phyloP scores from a whole-genome alignment of 2,888 invertebrate genomes.

The Chromoteleia sp. region DNA sequence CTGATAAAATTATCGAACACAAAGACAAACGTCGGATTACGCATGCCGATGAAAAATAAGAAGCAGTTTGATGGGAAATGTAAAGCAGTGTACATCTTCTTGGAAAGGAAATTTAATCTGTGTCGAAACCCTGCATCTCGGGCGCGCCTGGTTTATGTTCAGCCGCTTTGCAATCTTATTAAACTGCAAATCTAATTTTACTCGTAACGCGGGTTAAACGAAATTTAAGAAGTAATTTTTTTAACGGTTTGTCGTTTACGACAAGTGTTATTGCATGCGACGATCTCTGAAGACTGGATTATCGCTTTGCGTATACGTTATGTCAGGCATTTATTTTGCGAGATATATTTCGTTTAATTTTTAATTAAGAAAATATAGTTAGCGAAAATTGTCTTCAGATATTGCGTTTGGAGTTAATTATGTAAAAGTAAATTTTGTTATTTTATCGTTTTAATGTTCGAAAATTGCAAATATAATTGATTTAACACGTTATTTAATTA shows the following conservation, averaged over 20 bases:
- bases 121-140: constrained; percentile 40
- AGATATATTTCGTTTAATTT: background rate
- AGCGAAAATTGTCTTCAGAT: background rate
- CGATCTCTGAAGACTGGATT: constrained; percentile 26
- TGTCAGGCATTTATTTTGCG: background rate
- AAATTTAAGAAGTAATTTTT: constrained; percentile 71
- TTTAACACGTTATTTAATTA: too few relatives aligned
- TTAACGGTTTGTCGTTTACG: constrained; percentile 43
- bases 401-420: background rate
- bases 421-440: too few relatives aligned
- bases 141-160: constrained; percentile 38
- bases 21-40: constrained; percentile 12
- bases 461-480: too few relatives aligned
- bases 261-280: constrained; percentile 37
- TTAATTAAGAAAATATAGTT: too few relatives aligned
- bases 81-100: constrained; percentile 40
- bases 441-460: too few relatives aligned
- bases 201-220: constrained; percentile 53
- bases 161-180: constrained; percentile 39
- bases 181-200: constrained; percentile 63
- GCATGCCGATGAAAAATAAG: constrained; percentile 6
- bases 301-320: constrained; percentile 2
- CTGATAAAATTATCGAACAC: constrained; percentile 8
- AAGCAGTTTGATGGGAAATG: constrained; percentile 36
- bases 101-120: constrained; percentile 46